Conservation (phyloP, 2,888 invertebrate species). For the Julus scandinavius region DNA sequence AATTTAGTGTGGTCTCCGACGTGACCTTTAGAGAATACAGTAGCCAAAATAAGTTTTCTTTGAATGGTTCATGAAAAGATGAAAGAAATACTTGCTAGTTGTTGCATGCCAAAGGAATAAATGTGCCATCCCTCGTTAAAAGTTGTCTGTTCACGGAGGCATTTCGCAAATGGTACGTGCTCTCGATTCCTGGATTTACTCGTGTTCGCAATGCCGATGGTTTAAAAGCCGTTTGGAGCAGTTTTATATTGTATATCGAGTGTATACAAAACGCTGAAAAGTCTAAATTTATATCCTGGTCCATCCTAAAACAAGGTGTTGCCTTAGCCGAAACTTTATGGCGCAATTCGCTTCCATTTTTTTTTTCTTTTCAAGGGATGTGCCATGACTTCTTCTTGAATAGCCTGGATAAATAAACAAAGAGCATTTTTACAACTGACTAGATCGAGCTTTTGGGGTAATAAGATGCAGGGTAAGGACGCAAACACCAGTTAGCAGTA, state of each 20-base stretch:
- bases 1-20: too few relatives aligned
- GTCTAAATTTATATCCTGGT: slow-evolving; percentile 22
- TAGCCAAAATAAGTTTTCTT: background rate
- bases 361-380: slow-evolving; percentile 32
- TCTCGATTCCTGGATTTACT: slow-evolving; percentile 7
- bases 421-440: slow-evolving; percentile 4
- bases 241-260: slow-evolving; percentile 17
- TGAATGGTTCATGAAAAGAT: background rate
- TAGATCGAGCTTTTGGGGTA: background rate
- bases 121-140: slow-evolving; percentile 5
- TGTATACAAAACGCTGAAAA: background rate
- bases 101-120: background rate
- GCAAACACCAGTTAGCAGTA: slow-evolving; percentile 29
- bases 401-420: slow-evolving; percentile 25
- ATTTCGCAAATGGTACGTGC: background rate
- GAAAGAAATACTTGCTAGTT: background rate
- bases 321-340: background rate
- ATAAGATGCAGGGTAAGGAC: slow-evolving; percentile 22
- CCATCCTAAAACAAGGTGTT: slow-evolving; percentile 24
- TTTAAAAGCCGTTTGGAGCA: slow-evolving; percentile 17
- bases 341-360: slow-evolving; percentile 6
- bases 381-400: slow-evolving; percentile 24
- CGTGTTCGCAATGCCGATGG: background rate
- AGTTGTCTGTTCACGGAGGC: background rate
- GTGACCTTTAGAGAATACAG: too few relatives aligned